Percentiles rank a stretch among this genome's conserved stretches.
Evolutionary conservation across 2,113 vertebrate species (phyloP).

Genomic region (Alligator sinensis): DNA sequence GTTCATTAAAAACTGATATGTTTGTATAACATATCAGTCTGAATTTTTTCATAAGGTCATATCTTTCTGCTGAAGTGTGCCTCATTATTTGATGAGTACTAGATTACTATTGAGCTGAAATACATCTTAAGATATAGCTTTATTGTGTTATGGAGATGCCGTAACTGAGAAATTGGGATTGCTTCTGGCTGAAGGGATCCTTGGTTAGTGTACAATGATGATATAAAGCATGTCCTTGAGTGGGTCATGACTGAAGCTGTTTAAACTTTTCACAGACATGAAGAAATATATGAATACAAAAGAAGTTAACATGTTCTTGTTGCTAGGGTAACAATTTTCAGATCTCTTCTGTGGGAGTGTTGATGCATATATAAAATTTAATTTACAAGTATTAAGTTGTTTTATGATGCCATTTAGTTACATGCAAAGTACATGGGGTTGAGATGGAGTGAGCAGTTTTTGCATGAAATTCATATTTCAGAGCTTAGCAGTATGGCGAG

Average conservation of each 20-base stretch:
- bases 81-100: not conserved
- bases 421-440: not conserved
- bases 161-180: not conserved
- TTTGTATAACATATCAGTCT: not conserved
- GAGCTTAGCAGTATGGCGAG: not conserved
- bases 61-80: not conserved
- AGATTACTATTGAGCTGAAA: not conserved
- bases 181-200: not conserved
- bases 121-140: not conserved
- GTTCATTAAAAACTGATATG: not conserved
- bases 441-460: conserved; percentile 29
- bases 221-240: not conserved
- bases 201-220: not conserved
- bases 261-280: no score
- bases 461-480: conserved; percentile 32
- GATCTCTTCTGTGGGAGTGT: conserved; percentile 20
- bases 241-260: not conserved
- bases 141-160: not conserved
- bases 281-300: conserved; percentile 41
- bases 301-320: conserved; percentile 44
- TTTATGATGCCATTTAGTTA: conserved; percentile 28
- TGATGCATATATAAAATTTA: not conserved
- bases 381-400: conserved; percentile 25
- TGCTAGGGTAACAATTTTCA: conserved; percentile 57
- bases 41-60: not conserved